Percentiles rank a stretch among this genome's conserved stretches.
phyloP scores from a whole-genome alignment of 2,113 vertebrate genomes.

The Phaetusa simplex region DNA sequence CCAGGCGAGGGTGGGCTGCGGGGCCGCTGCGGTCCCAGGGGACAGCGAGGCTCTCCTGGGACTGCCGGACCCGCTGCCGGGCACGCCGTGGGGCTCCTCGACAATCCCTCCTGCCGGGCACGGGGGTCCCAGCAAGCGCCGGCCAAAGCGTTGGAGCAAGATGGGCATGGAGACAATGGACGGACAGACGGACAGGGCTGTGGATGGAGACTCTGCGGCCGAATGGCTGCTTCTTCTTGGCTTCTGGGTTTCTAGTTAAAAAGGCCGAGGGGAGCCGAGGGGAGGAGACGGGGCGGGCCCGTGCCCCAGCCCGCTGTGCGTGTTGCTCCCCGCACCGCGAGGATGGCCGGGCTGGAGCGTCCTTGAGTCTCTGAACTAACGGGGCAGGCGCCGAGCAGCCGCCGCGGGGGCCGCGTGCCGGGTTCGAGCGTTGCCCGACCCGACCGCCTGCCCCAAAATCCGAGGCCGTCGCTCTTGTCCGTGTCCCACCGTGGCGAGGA shows the following conservation, averaged over 20 bases:
- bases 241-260: conserved; percentile 70
- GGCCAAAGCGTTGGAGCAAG: not conserved
- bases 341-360: conserved; percentile 10
- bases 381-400: not conserved
- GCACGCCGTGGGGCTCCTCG: rapidly evolving
- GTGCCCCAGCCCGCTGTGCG: conserved; percentile 56
- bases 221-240: conserved; percentile 52
- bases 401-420: not conserved
- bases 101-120: not conserved
- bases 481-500: conserved; percentile 22
- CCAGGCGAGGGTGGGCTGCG: rapidly evolving
- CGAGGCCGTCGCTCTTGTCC: conserved; percentile 20
- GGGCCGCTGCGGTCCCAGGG: not conserved
- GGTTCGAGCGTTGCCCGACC: not conserved
- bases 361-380: conserved; percentile 30
- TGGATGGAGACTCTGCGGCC: conserved; percentile 49
- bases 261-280: conserved; percentile 61
- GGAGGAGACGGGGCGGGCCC: conserved; percentile 25
- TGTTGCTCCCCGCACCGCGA: not conserved
- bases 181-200: conserved; percentile 46
- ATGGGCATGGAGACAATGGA: conserved; percentile 48
- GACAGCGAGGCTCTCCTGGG: not conserved
- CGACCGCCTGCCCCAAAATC: not conserved
- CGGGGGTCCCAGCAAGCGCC: not conserved
- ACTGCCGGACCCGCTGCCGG: not conserved